Evolutionary conservation across 2,113 vertebrate species (phyloP), one percentile per base, ranked within the genome.

Genomic region (Mola mola): DNA sequence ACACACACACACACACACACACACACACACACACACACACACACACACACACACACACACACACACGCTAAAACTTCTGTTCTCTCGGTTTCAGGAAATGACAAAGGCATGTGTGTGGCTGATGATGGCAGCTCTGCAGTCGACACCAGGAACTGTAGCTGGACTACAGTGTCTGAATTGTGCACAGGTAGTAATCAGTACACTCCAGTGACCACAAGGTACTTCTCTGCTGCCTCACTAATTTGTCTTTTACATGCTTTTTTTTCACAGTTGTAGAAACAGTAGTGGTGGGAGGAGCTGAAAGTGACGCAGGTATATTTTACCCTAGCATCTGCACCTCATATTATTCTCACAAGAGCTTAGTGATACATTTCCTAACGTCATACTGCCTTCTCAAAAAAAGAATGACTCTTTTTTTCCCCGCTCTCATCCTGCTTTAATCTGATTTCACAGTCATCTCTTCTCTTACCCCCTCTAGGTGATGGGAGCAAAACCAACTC

Each of bases 231-330:
- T 7, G 4, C 9, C 2, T 62, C 40, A n/a, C 13, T 69, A 17
- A 66, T 51, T 13, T n/a, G 47, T 15, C 11, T 61, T 38, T 65
- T 12, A 20, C 12, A 31, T 55, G 11, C 3, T 63, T 66, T 55
- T 17, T 19, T 75, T 48, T 42, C 28, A 22, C 68, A 90, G 89
- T 71, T 55, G 72, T 88, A 1, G 89, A 90, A 62, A 72, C 13
- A 5, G 58, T 31, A 10, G 83, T 71, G 12, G 76, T 64, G 13
- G 79, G 61, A 58, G 71, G 65, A 69, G 56, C 24, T 17, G 48
- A 80, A 37, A 40, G 65, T 57, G 83, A 86, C 79, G 72, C 85
- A 79, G 87, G 86, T 87, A 80, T 77, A 73, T 37, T 31, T 29
- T 15, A 61, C n/a, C n/a, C 16, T 13, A 59, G 5, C n/a, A 38